A percentile compares a stretch with the other conserved stretches of the same genome.
Evolutionary conservation across 2,113 vertebrate genomes (phyloP).

Genomic region (human (Homo sapiens)): GRCh38 chr22:42985501-42986000

Average conservation of each 20-base stretch:
- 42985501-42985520: background rate
- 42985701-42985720: background rate
- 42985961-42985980: background rate
- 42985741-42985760: background rate
- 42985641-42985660: accelerated
- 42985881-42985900: background rate
- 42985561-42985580: background rate
- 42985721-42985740: background rate
- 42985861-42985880: background rate
- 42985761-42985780: background rate
- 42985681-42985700: background rate
- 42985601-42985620: background rate
- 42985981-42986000: background rate
- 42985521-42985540: background rate
- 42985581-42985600: background rate
- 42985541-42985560: background rate
- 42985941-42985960: background rate
- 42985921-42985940: background rate
- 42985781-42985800: too few species aligned
- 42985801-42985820: background rate
- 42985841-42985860: background rate
- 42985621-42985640: background rate
- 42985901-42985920: background rate
- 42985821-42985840: background rate
- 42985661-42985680: accelerated